These are phyloP conservation scores for Myotis yumanensis DNA, from an alignment of 2,113 vertebrate genomes.

Conservation along the genomic window DNA sequence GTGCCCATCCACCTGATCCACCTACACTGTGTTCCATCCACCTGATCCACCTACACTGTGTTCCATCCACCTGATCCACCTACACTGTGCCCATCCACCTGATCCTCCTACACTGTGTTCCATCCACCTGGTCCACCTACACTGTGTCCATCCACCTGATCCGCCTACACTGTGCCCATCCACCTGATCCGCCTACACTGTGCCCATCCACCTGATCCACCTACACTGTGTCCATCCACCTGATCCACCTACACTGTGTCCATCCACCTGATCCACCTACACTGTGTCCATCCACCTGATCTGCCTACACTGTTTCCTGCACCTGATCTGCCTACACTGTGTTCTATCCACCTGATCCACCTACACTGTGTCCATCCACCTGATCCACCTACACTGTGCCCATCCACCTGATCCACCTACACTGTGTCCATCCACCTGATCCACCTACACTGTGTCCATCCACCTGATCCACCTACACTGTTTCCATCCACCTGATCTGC, in stretches of 20 bases:
- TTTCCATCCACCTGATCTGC: too few species aligned
- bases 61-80: neutral
- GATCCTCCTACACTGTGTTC: neutral
- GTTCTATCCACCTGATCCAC: too few species aligned
- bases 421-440: neutral
- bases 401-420: neutral
- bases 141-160: too few species aligned
- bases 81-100: neutral
- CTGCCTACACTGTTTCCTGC: neutral
- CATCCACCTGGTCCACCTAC: neutral
- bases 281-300: neutral
- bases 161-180: too few species aligned
- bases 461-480: too few species aligned
- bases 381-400: too few species aligned
- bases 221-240: neutral
- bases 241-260: neutral
- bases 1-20: neutral
- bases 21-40: too few species aligned
- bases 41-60: too few species aligned
- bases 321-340: too few species aligned
- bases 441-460: neutral
- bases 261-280: neutral
- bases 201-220: too few species aligned
- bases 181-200: too few species aligned
- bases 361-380: too few species aligned